phyloP scores from a whole-genome alignment of 2,888 invertebrate genomes.

The Drosophila fungiperda region DNA sequence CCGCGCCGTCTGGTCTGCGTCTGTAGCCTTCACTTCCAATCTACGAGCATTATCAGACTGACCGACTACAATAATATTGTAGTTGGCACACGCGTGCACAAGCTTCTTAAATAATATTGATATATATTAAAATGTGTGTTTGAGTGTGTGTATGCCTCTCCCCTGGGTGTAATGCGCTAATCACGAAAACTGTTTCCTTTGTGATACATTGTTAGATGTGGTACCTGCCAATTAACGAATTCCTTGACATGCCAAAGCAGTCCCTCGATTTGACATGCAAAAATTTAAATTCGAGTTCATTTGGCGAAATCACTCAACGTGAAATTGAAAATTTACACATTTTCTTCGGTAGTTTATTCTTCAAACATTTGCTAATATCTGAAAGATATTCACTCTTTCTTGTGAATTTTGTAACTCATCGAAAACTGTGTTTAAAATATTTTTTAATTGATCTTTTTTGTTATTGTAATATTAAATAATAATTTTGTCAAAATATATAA shows the following conservation, averaged over 20 bases:
- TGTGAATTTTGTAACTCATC: constrained; percentile 1
- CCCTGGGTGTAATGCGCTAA: constrained; percentile 2
- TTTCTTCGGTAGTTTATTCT: neutral
- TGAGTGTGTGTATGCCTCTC: neutral
- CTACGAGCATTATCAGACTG: constrained; percentile 36
- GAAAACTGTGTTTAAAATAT: neutral
- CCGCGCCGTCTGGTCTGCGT: constrained; percentile 61
- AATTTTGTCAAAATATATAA: neutral
- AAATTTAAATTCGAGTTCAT: constrained; percentile 53
- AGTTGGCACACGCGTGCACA: constrained; percentile 43
- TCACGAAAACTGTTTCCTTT: constrained; percentile 35
- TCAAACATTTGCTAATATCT: neutral
- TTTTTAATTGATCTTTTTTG: too few relatives aligned
- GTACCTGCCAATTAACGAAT: constrained; percentile 66
- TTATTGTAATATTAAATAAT: neutral
- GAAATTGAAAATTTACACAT: constrained; percentile 60
- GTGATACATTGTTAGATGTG: constrained; percentile 27
- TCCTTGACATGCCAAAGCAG: constrained; percentile 57
- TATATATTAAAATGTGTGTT: neutral
- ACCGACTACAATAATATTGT: constrained; percentile 12
- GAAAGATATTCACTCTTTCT: neutral
- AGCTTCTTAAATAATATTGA: neutral
- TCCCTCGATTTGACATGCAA: constrained; percentile 38
- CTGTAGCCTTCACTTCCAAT: constrained; percentile 12
- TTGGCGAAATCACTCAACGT: constrained; percentile 68